phyloP scores from a whole-genome alignment of 2,797 vertebrate species.

The Microctenopoma steveboyesi region DNA sequence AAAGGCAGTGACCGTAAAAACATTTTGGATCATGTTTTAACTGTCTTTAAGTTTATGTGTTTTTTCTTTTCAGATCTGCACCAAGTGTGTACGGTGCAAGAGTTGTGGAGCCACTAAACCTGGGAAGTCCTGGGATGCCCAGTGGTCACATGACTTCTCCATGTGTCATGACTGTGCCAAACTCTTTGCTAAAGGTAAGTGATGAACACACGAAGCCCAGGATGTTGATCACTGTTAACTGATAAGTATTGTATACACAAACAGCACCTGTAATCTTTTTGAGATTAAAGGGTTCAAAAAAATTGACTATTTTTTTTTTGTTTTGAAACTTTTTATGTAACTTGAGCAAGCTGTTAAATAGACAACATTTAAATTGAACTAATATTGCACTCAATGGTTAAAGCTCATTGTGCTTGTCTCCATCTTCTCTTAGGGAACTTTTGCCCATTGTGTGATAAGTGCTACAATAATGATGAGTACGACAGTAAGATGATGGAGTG shows the following conservation, averaged over 20 bases:
- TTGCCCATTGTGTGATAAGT: conserved; percentile 96
- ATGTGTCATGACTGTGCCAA: conserved; percentile 99
- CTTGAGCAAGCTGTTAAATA: not conserved
- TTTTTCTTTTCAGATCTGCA: conserved; percentile 88
- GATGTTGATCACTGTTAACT: not conserved
- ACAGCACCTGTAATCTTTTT: not conserved
- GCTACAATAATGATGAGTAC: conserved; percentile 93
- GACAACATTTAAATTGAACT: not conserved
- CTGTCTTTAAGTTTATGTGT: conserved; percentile 1
- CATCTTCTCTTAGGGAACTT: conserved; percentile 88
- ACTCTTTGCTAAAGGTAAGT: conserved; percentile 95
- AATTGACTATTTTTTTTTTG: not conserved
- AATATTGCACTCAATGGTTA: not conserved
- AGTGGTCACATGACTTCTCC: conserved; percentile 99
- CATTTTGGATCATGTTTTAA: conserved; percentile 26
- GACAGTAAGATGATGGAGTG: conserved; percentile 99
- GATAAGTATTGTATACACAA: not conserved
- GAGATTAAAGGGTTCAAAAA: not conserved
- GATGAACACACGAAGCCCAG: not conserved
- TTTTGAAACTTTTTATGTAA: not conserved
- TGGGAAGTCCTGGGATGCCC: conserved; percentile 97
- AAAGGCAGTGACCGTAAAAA: conserved; percentile 21
- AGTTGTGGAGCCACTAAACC: conserved; percentile 98
- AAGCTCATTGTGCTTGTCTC: conserved; percentile 8
- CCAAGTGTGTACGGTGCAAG: conserved; percentile 97